A percentile compares a stretch with the other conserved stretches of the same genome.
Conservation (phyloP, 2,888 invertebrate species). For the Hydrotaea cyrtoneurina region DNA sequence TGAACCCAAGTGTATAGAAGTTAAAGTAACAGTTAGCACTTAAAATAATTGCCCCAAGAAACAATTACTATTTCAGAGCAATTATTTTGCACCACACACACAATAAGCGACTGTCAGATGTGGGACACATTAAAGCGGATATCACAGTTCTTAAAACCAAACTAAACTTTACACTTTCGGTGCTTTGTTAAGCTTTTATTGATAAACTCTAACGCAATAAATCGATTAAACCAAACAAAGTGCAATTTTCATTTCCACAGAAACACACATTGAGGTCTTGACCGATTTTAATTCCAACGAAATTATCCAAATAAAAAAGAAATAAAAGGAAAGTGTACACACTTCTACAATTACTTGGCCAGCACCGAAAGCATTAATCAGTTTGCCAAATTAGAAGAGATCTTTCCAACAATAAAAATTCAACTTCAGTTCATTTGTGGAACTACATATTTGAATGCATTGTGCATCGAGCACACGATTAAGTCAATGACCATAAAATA, state of each 20-base stretch:
- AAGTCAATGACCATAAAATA: slow-evolving; percentile 33
- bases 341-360: not conserved
- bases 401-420: not conserved
- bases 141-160: no score
- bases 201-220: not conserved
- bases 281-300: slow-evolving; percentile 5
- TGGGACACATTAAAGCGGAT: no score
- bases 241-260: no score
- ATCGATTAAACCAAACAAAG: not conserved
- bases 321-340: not conserved
- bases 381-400: not conserved
- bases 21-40: no score
- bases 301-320: not conserved
- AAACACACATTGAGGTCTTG: slow-evolving; percentile 4
- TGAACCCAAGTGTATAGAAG: no score
- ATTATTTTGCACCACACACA: no score
- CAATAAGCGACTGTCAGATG: no score
- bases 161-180: no score
- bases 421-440: not conserved
- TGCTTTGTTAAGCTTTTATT: not conserved
- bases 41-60: no score
- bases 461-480: not conserved
- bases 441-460: not conserved
- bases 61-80: no score
- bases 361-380: not conserved